These are phyloP conservation scores for Pteromalus puparum DNA, from an alignment of 1,140 invertebrate species.

Conservation along the genomic window DNA sequence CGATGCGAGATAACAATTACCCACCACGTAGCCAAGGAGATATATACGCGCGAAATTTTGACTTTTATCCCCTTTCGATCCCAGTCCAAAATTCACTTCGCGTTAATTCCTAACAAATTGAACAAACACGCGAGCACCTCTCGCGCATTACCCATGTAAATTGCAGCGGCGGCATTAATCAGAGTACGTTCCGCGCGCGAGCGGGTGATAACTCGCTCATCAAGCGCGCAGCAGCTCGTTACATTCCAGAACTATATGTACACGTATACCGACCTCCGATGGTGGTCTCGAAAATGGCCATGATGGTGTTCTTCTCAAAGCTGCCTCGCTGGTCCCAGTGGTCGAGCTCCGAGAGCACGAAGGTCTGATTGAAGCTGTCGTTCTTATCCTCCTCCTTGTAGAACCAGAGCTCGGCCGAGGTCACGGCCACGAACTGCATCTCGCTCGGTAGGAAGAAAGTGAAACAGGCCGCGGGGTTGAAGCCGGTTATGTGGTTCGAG, in stretches of 20 bases:
- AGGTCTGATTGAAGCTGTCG: slow-evolving; percentile 81
- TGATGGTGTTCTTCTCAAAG: slow-evolving; percentile 83
- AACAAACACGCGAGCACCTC: too few relatives aligned
- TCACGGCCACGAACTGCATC: slow-evolving; percentile 82
- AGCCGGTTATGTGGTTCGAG: slow-evolving; percentile 68
- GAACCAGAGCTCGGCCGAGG: slow-evolving; percentile 86
- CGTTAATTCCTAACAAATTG: too few relatives aligned
- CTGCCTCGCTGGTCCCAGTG: slow-evolving; percentile 83
- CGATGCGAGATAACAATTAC: neutral
- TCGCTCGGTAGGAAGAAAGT: slow-evolving; percentile 82
- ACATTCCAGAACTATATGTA: too few relatives aligned
- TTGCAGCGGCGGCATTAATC: too few relatives aligned
- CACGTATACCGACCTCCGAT: slow-evolving; percentile 78
- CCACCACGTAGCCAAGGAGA: too few relatives aligned
- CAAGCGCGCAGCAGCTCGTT: too few relatives aligned
- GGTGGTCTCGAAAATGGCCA: slow-evolving; percentile 84
- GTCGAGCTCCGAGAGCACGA: slow-evolving; percentile 86
- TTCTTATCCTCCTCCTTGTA: slow-evolving; percentile 81
- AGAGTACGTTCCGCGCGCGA: too few relatives aligned
- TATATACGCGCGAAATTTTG: too few relatives aligned
- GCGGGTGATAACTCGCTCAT: too few relatives aligned
- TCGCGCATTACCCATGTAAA: too few relatives aligned
- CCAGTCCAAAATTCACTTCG: neutral
- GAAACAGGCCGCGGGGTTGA: slow-evolving; percentile 82
- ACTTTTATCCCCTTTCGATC: too few relatives aligned